phyloP scores from a whole-genome alignment of 2,113 vertebrate species.

The Picathartes gymnocephalus region DNA sequence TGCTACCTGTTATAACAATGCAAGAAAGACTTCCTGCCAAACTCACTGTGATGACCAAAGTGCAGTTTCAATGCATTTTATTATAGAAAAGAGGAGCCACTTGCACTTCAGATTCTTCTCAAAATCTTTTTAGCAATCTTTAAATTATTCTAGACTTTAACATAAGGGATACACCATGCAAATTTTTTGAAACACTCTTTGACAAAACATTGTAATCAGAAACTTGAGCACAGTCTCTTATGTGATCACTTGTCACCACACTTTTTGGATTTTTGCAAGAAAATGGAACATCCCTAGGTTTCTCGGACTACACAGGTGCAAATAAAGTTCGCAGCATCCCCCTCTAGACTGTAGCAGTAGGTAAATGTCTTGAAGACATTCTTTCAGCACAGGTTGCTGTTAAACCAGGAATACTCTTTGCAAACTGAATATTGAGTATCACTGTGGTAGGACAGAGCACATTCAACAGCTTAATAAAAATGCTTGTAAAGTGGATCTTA shows the following conservation, averaged over 20 bases:
- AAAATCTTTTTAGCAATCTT: background rate
- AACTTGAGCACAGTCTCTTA: background rate
- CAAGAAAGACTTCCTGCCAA: background rate
- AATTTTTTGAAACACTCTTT: background rate
- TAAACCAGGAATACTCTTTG: conserved; percentile 21
- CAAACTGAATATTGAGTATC: conserved; percentile 8
- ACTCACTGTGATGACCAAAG: background rate
- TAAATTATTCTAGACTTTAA: background rate
- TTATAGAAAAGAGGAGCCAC: background rate
- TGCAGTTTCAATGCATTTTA: background rate
- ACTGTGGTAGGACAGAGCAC: background rate
- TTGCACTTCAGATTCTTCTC: background rate
- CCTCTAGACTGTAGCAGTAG: background rate
- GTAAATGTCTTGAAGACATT: conserved; percentile 12
- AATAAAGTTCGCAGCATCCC: conserved; percentile 6
- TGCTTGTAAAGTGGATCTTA: background rate
- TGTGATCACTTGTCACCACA: background rate
- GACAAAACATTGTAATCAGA: background rate
- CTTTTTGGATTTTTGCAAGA: background rate
- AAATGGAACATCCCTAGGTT: background rate
- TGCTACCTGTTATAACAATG: background rate
- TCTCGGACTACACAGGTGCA: background rate
- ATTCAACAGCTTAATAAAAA: conserved; percentile 49
- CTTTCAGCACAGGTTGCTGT: conserved; percentile 23
- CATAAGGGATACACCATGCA: background rate